Percentiles rank a stretch among this genome's conserved stretches.
phyloP scores from a whole-genome alignment of 2,113 vertebrate genomes.

The Catharus minimus region DNA sequence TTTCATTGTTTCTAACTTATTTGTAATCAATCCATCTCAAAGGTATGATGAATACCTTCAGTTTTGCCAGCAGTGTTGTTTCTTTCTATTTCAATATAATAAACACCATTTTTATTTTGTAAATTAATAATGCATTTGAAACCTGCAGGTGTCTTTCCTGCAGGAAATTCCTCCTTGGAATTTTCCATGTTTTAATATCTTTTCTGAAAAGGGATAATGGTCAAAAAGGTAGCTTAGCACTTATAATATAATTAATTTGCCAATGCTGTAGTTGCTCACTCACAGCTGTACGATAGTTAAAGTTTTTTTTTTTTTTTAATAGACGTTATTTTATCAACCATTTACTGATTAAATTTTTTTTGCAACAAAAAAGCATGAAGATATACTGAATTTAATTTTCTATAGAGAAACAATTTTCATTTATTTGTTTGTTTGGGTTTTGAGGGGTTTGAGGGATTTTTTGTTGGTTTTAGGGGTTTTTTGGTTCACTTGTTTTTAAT shows the following conservation, averaged over 20 bases:
- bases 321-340: not conserved
- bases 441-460: too few relatives aligned
- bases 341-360: not conserved
- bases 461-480: too few relatives aligned
- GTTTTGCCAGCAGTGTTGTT: not conserved
- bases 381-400: not conserved
- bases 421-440: too few relatives aligned
- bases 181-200: not conserved
- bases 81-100: not conserved
- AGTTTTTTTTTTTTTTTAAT: not conserved
- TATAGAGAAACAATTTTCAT: not conserved
- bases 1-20: not conserved
- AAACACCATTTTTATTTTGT: not conserved
- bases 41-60: not conserved
- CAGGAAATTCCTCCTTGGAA: not conserved
- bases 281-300: not conserved
- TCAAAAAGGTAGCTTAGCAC: not conserved
- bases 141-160: not conserved
- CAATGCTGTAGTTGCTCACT: not conserved
- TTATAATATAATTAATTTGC: not conserved
- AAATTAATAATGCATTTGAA: not conserved
- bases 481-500: too few relatives aligned
- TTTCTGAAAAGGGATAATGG: not conserved
- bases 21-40: not conserved
- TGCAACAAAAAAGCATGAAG: not conserved